phyloP scores from a whole-genome alignment of 2,113 vertebrate genomes.

The Okapia johnstoni region DNA sequence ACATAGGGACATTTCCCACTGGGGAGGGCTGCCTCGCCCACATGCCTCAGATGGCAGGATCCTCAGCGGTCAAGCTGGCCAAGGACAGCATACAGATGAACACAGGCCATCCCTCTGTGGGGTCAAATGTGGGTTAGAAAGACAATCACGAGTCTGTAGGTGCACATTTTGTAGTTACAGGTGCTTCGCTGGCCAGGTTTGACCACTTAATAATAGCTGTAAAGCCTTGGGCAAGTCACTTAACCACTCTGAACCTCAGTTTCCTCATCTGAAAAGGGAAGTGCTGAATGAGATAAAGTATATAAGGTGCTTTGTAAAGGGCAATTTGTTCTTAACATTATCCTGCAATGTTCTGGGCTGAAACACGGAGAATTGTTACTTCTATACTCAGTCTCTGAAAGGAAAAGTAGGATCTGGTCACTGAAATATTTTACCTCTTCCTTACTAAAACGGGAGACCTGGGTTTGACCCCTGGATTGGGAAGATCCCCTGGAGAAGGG shows the following conservation, averaged over 20 bases:
- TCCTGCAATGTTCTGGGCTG: neutral
- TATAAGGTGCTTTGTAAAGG: neutral
- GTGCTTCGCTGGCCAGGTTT: neutral
- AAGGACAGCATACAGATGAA: neutral
- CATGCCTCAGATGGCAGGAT: neutral
- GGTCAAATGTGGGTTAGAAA: neutral
- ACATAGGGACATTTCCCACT: neutral
- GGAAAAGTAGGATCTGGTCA: neutral
- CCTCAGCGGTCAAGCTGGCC: neutral
- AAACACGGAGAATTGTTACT: neutral
- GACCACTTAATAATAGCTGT: neutral
- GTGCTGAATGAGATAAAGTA: neutral
- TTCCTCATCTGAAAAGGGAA: conserved; percentile 1
- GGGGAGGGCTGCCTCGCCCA: neutral
- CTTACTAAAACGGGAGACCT: neutral
- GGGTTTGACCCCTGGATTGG: neutral
- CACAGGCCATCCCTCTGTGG: neutral
- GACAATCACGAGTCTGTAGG: neutral
- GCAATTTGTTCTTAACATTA: neutral
- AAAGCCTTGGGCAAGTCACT: neutral
- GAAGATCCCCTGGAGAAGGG: neutral
- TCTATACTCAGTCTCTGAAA: neutral
- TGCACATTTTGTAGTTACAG: neutral
- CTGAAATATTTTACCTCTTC: neutral
- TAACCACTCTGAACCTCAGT: conserved; percentile 27